Evolutionary conservation across 2,797 vertebrate genomes (phyloP), one percentile per base, ranked within the genome.

Genomic region (Hapalemur alaotrensis): DNA sequence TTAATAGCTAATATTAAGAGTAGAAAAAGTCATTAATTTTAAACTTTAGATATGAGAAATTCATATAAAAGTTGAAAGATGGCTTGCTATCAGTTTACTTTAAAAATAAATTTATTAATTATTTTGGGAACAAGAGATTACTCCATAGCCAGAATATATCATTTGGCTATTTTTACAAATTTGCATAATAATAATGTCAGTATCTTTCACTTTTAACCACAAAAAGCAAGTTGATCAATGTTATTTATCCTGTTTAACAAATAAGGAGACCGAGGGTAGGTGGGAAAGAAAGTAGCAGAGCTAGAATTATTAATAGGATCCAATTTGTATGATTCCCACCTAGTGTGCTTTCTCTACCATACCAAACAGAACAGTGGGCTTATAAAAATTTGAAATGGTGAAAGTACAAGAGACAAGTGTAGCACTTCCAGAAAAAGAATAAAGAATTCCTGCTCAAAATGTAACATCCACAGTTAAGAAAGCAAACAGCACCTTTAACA

Each of bases 171-270:
- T 85, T 92, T 85, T 79, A 67, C 41, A 35, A 87, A 89, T 88
- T 73, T 89, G 38, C 43, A 87, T 57, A 89, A 87, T 67, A 76
- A 94, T 59, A 80, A 93, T 61, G 12, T 76, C 50, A 95, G 50
- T 61, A 67, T 59, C 30, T 73, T 95, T 95, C 46, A 32, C 54
- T 93, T 87, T 81, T 52, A 94, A 57, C 32, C 13, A 59, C 1
- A 48, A 73, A 80, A 76, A 70, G 17, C 30, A 67, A 76, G 14
- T 61, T 52, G 73, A 13, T 92, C 10, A 35, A 75, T 41, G 5
- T 46, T 50, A 75, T 75, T 50, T 76, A 80, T 48, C 75, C 59
- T 67, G 23, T 69, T 86, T 95, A 54, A 93, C 18, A 89, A 35
- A 65, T 38, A 28, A 52, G 14, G 70, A 78, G 32, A 4, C 43